Evolutionary conservation across 1,140 invertebrate genomes (phyloP), one percentile per base, ranked within the genome.

Genomic region (Penaeus indicus): DNA sequence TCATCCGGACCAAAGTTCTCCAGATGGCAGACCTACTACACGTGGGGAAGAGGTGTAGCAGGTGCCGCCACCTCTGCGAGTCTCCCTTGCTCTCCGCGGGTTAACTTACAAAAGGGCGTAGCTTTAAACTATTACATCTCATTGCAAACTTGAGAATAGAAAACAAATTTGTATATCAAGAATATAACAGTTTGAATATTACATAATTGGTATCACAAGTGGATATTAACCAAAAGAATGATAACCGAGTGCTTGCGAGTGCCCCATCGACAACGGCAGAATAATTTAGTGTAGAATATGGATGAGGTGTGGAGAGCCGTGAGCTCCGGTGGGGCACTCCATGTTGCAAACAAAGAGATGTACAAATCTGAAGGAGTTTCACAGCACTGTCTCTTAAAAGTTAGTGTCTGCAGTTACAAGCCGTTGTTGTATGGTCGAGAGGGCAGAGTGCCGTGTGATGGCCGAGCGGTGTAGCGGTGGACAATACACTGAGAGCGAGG

Each of bases 101-200:
- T 38, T n/a, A 69, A 84, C 82, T 67, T 84, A 84, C 82, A 69
- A 84, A 42, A 84, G 42, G 81, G 81, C 60, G 38, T 83, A 83
- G 81, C 81, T 63, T 83, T 67, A 84, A 84, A 84, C 82, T 64
- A 84, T 64, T 64, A 84, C 82, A 84, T 84, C 32, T 84, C 82
- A 84, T 84, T 42, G 82, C 82, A 84, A 61, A 25, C 63, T 67
- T 84, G 32, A 69, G 64, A 84, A 84, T 84, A 69, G 27, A 69
- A 84, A 84, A 84, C 63, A 84, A 84, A 87, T 84, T 54, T 88
- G 87, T 69, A 78, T 88, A 88, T 88, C 82, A 88, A 88, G 87
- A 88, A 88, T 88, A 84, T 88, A 88, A 88, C 87, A 88, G 82
- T 88, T 83, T 88, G 87, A 88, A 88, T 83, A 88, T 88, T 88